Evolutionary conservation across 1,140 invertebrate genomes (phyloP), one percentile per base, ranked within the genome.

Genomic region (Camponotus floridanus): DNA sequence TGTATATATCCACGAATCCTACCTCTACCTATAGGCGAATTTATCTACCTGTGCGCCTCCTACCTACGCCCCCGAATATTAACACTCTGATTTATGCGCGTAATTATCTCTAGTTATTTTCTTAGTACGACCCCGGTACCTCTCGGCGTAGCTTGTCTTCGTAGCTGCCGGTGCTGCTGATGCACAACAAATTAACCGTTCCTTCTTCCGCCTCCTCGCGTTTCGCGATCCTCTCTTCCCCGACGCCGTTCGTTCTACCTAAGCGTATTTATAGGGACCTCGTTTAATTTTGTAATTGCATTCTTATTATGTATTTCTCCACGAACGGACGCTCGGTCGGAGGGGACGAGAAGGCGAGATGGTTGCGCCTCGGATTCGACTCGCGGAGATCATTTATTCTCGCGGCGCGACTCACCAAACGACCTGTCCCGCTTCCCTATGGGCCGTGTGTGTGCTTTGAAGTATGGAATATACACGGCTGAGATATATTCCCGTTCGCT

Each of bases 101-200:
- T 94, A 94, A 95, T 95, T 95, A 95, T 94, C 93, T 94, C 91
- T 91, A 94, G 93, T 94, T 94, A 94, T 95, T 94, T 94, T 94
- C 93, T 92, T 76, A 65, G 78, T 59, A 71, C 71, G 74, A 64
- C 51, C 39, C 80, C 78, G 39, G 48, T 71, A 67, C 57, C n/a
- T 74, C 85, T 70, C 83, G 48, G 48, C 91, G 78, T 65, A 74
- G 76, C 85, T 67, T 84, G 87, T 87, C 86, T 90, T 86, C 90
- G 91, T 92, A 90, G 92, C 92, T 93, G 92, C 92, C 83, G 92
- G 85, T 93, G 92, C 91, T 92, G 86, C 86, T 91, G 92, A 93
- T 93, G 90, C 90, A 76, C 88, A 88, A 92, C 93, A 92, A 94
- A 93, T 94, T 94, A 94, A 94, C 93, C 88, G 88, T 93, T 90